Conservation (phyloP, 2,888 invertebrate genomes). For the Synergus japonicus region DNA sequence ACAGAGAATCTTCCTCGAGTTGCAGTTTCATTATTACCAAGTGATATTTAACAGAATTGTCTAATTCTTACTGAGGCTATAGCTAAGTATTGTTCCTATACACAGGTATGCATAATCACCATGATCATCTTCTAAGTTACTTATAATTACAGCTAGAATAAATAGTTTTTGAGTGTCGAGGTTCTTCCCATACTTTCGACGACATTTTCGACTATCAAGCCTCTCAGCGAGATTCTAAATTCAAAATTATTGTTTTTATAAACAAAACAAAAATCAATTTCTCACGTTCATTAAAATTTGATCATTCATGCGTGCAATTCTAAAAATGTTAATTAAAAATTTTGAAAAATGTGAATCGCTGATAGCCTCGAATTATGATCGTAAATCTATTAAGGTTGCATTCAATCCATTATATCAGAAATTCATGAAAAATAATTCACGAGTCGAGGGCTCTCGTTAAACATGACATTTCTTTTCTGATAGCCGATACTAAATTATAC, state of each 20-base stretch:
- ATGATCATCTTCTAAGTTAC: constrained; percentile 20
- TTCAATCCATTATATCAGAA: background rate
- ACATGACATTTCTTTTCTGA: constrained; percentile 43
- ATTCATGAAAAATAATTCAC: background rate
- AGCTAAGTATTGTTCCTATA: constrained; percentile 22
- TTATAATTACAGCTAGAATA: constrained; percentile 33
- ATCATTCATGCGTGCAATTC: too few relatives aligned
- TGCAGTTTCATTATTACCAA: constrained; percentile 34
- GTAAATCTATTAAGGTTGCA: background rate
- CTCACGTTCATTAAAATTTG: too few relatives aligned
- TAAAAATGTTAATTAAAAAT: too few relatives aligned
- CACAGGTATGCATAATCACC: constrained; percentile 15
- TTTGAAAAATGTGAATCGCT: background rate
- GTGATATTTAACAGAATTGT: constrained; percentile 14
- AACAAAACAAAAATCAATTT: background rate
- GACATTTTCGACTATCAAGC: constrained; percentile 20
- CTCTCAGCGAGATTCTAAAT: background rate
- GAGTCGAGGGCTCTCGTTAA: background rate
- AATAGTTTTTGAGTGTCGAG: constrained; percentile 24
- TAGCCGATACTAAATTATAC: constrained; percentile 57
- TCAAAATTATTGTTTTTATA: background rate
- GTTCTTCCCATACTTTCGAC: constrained; percentile 38
- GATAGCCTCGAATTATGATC: background rate
- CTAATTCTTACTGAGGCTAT: constrained; percentile 31
- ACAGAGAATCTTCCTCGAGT: background rate